Percentiles rank a stretch among this genome's conserved stretches.
These are phyloP conservation scores for Julus scandinavius DNA, from an alignment of 2,888 invertebrate genomes.

Conservation along the genomic window DNA sequence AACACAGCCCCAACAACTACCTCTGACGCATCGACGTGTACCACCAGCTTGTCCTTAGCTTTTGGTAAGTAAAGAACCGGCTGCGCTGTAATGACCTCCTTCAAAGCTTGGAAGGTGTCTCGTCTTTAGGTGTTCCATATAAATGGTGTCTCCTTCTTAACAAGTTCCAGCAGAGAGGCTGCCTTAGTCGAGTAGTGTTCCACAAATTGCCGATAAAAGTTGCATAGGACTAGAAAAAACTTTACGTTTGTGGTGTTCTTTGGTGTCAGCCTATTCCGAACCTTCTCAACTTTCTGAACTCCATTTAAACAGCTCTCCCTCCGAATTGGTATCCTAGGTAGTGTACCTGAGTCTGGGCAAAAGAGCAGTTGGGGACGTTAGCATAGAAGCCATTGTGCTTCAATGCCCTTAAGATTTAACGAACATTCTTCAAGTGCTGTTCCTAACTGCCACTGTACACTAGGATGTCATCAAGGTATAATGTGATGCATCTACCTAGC, in stretches of 20 bases:
- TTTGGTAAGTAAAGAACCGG: neutral
- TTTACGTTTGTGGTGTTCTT: no score
- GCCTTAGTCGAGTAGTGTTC: neutral
- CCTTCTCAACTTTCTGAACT: neutral
- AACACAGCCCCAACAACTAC: neutral
- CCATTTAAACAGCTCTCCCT: neutral
- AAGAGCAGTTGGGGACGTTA: no score
- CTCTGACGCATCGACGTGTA: neutral
- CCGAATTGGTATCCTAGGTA: neutral
- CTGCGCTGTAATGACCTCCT: neutral
- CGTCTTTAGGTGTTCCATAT: no score
- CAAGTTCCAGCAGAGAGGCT: neutral
- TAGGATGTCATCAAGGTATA: no score
- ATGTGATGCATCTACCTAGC: no score
- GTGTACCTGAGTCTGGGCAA: neutral
- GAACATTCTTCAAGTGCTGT: no score
- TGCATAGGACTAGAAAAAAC: neutral
- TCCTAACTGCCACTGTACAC: no score
- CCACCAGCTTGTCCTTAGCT: neutral
- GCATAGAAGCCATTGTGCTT: no score
- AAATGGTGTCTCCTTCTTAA: neutral
- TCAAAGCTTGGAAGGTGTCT: neutral
- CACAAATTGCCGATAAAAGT: neutral
- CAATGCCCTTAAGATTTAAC: no score
- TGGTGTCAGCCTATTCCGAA: neutral